Conservation (phyloP, 2,113 vertebrate species). For the Aythya baeri region DNA sequence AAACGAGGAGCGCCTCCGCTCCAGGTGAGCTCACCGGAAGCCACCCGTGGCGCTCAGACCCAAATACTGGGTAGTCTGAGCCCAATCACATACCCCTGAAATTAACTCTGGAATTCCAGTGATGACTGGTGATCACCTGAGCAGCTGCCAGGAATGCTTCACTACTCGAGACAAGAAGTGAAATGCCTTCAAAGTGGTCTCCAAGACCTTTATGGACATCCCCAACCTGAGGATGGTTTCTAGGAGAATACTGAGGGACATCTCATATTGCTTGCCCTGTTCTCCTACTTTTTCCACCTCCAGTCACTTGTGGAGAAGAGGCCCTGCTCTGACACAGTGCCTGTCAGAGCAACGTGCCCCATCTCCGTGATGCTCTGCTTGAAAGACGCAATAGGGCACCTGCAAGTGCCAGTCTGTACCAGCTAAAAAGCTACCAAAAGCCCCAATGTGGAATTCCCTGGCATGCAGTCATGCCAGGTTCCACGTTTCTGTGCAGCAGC, state of each 20-base stretch:
- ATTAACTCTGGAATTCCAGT: background rate
- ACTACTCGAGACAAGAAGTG: background rate
- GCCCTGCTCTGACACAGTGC: background rate
- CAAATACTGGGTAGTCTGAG: background rate
- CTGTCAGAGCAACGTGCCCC: background rate
- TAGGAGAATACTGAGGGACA: background rate
- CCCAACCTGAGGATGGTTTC: background rate
- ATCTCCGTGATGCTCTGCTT: background rate
- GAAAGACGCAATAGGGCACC: background rate
- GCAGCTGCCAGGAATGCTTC: background rate
- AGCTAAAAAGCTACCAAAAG: background rate
- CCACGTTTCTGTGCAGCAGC: background rate
- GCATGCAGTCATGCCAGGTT: background rate
- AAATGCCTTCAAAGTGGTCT: background rate
- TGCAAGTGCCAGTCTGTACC: background rate
- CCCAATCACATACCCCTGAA: background rate
- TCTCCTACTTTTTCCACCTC: background rate
- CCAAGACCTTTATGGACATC: background rate
- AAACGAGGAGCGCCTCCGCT: background rate
- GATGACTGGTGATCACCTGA: background rate
- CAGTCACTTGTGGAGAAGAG: background rate
- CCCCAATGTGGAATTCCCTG: rapidly evolving
- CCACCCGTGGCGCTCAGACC: background rate
- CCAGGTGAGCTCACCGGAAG: background rate
- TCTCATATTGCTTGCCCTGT: rapidly evolving